Evolutionary conservation across 2,888 invertebrate genomes (phyloP).

Genomic region (Epistrophe grossulariae): DNA sequence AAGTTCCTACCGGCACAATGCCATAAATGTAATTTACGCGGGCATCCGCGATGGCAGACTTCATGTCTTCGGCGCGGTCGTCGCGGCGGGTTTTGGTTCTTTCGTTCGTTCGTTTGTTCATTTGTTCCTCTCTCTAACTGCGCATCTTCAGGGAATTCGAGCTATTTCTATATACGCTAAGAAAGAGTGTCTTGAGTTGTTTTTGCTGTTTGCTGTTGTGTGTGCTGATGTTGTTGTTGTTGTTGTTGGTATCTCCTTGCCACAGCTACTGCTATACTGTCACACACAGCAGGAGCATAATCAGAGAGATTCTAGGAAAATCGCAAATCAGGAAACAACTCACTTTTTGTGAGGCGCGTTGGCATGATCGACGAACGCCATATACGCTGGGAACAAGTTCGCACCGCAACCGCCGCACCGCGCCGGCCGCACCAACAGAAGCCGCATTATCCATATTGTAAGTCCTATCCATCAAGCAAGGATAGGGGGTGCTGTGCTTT

Average conservation of each 20-base stretch:
- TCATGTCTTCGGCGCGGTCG: constrained; percentile 69
- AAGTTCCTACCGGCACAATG: constrained; percentile 75
- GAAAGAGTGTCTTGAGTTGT: constrained; percentile 51
- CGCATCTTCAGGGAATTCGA: constrained; percentile 76
- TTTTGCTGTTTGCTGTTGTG: constrained; percentile 16
- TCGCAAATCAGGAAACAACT: constrained; percentile 75
- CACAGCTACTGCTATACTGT: not conserved
- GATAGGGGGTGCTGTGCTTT: constrained; percentile 64
- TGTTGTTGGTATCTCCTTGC: constrained; percentile 35
- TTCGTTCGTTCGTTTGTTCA: constrained; percentile 36
- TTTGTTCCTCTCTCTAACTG: constrained; percentile 71
- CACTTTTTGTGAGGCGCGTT: constrained; percentile 70
- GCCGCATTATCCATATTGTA: constrained; percentile 39
- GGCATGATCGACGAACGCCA: constrained; percentile 61
- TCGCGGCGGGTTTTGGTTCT: constrained; percentile 43
- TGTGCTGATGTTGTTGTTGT: constrained; percentile 15
- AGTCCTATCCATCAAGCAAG: constrained; percentile 42
- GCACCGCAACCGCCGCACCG: constrained; percentile 26
- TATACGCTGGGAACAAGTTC: constrained; percentile 73
- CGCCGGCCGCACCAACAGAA: not conserved
- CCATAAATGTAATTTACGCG: constrained; percentile 77
- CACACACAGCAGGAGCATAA: constrained; percentile 46
- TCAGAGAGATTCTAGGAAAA: constrained; percentile 71
- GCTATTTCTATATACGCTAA: constrained; percentile 64
- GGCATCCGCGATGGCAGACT: constrained; percentile 77